These are phyloP conservation scores for Amphilophus citrinellus DNA, from an alignment of 2,113 vertebrate species.

Conservation along the genomic window DNA sequence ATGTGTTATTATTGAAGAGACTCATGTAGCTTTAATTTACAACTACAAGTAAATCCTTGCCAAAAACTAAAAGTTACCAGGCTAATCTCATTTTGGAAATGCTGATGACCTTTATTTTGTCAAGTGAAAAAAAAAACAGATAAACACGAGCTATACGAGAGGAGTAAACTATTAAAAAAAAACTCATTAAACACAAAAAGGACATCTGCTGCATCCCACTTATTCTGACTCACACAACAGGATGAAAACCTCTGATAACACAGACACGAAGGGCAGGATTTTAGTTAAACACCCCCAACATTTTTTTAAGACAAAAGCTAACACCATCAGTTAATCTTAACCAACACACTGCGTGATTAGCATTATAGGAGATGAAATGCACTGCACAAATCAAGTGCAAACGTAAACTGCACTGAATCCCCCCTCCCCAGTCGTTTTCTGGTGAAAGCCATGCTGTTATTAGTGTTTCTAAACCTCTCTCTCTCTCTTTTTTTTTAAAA, in stretches of 20 bases:
- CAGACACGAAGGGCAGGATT: not conserved
- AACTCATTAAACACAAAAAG: not conserved
- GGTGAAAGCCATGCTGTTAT: not conserved
- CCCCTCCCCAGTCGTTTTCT: not conserved
- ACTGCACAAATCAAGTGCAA: not conserved
- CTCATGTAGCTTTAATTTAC: not conserved
- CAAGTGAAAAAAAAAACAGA: not conserved
- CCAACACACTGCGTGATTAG: not conserved
- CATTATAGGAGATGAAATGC: not conserved
- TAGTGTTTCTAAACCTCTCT: not conserved
- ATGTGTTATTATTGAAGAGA: not conserved
- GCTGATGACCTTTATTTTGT: not conserved
- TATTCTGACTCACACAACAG: too few relatives aligned
- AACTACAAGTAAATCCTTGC: not conserved
- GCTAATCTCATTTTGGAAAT: not conserved
- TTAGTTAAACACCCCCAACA: too few relatives aligned
- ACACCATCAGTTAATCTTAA: not conserved
- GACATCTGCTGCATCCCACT: too few relatives aligned
- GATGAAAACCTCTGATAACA: not conserved
- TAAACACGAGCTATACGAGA: not conserved
- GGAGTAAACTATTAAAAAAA: not conserved
- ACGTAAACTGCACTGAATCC: not conserved
- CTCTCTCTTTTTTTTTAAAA: too few relatives aligned
- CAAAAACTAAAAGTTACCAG: not conserved
- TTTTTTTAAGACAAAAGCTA: not conserved